Evolutionary conservation across 2,888 invertebrate genomes (phyloP).

Genomic region (Eupithecia tripunctaria): DNA sequence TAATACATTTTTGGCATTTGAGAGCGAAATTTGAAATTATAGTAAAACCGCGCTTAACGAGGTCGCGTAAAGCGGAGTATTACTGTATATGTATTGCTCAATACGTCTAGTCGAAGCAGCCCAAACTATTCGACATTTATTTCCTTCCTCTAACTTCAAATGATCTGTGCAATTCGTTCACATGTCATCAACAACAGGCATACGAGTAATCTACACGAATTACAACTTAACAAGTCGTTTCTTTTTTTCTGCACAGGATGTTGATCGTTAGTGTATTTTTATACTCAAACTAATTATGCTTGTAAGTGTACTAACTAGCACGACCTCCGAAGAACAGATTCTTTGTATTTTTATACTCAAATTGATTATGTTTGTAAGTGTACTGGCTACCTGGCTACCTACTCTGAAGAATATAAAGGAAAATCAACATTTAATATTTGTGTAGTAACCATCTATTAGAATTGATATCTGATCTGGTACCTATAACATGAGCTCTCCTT

Average conservation of each 20-base stretch:
- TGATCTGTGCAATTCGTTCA: not conserved
- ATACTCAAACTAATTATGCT: constrained; percentile 27
- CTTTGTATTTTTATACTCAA: constrained; percentile 33
- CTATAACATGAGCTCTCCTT: not conserved
- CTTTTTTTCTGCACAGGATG: constrained; percentile 27
- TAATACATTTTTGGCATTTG: no score
- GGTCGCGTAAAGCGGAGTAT: no score
- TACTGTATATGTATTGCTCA: no score
- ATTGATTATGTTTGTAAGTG: constrained; percentile 25
- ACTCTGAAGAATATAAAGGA: no score
- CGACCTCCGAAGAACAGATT: not conserved
- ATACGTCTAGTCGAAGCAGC: not conserved
- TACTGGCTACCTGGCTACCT: no score
- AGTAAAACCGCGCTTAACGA: no score
- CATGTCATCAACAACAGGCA: not conserved
- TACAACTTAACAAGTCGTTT: constrained; percentile 5
- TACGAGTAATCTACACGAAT: constrained; percentile 11
- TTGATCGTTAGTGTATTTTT: constrained; percentile 39
- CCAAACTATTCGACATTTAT: not conserved
- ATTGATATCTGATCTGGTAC: not conserved
- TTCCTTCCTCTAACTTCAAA: not conserved
- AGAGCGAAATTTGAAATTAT: no score
- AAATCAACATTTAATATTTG: not conserved
- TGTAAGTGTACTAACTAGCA: constrained; percentile 16
- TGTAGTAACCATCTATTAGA: not conserved